Base-by-base conservation (phyloP, 1,140 invertebrate species). In the Psix sp. region DNA sequence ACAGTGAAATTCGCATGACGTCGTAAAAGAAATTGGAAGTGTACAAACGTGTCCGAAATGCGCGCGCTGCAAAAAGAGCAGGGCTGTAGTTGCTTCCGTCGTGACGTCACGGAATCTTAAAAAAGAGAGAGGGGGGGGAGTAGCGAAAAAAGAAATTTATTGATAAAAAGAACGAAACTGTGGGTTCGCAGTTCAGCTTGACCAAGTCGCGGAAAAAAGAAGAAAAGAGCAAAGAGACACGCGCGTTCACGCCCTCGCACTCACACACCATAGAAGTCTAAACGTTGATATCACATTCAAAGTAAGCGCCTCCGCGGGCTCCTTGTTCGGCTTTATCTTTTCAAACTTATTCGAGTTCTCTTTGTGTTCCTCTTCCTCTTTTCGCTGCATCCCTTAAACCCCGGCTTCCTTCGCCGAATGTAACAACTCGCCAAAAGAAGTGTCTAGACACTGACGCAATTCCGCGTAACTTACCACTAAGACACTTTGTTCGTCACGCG, bases 381-480 rank as follows among this genome's bases (percentile, higher is more conserved):
- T 10, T 24, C 5, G 33, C 26, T 51, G 35, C 68, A 63, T 67
- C 54, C 31, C 68, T 73, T 76, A 77, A 21, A 74, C 68, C 52
- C 66, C 82, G 67, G 77, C 76, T 52, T 87, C 87, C 57, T 85
- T 87, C 31, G 91, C 87, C 65, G 91, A 89, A 77, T 89, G 88
- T 66, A 93, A 81, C 56, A 98, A 86, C 84, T 98, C 96, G 36
- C 90, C 90, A 88, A 98, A 98, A 18, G 96, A 95, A 77, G 93
- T 92, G 82, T 98, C 95, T 80, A 98, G 91, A 88, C 96, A 98
- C 80, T 95, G 94, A 86, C 97, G 97, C 70, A 99, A 88, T 87
- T 99, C 97, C 18, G 94, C 92, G 85, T 96, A 99, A 65, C 94
- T 94, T 46, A 98, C 96, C 56, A 99, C 94, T 54, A 99, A 88